phyloP scores from a whole-genome alignment of 2,888 invertebrate genomes.

The Acrobeloides nanus region DNA sequence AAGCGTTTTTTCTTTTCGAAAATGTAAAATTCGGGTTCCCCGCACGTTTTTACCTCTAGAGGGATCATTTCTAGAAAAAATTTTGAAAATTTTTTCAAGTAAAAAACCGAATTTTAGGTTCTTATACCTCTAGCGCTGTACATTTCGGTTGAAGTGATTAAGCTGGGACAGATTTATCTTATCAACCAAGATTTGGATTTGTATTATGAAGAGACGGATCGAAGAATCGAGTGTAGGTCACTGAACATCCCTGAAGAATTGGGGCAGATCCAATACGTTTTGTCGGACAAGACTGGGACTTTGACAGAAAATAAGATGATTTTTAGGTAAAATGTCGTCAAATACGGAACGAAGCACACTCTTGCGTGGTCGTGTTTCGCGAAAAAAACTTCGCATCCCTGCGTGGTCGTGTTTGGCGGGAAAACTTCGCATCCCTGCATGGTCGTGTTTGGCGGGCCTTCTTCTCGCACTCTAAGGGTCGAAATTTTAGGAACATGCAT shows the following conservation, averaged over 20 bases:
- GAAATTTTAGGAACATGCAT: no score
- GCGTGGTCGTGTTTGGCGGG: no score
- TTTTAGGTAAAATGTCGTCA: slow-evolving; percentile 65
- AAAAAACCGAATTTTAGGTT: slow-evolving; percentile 61
- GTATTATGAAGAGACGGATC: slow-evolving; percentile 75
- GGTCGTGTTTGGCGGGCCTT: no score
- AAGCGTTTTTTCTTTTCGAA: no score
- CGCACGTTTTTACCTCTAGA: no score
- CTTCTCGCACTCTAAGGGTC: no score
- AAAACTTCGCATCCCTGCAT: no score
- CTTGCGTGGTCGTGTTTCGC: no score
- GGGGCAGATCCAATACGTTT: slow-evolving; percentile 38
- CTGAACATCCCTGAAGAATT: slow-evolving; percentile 83
- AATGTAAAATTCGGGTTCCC: no score
- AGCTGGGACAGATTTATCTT: slow-evolving; percentile 86
- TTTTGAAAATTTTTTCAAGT: slow-evolving; percentile 7
- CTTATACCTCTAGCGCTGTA: slow-evolving; percentile 94
- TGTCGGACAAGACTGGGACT: slow-evolving; percentile 60
- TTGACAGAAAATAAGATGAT: slow-evolving; percentile 95
- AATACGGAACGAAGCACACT: no score
- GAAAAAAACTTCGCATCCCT: no score
- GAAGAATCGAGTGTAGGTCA: slow-evolving; percentile 68
- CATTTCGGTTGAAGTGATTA: slow-evolving; percentile 91
- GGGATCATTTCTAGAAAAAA: no score
- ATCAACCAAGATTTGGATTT: slow-evolving; percentile 81